These are phyloP conservation scores for Thripadectes ignobilis DNA, from an alignment of 2,797 vertebrate genomes.

Conservation along the genomic window DNA sequence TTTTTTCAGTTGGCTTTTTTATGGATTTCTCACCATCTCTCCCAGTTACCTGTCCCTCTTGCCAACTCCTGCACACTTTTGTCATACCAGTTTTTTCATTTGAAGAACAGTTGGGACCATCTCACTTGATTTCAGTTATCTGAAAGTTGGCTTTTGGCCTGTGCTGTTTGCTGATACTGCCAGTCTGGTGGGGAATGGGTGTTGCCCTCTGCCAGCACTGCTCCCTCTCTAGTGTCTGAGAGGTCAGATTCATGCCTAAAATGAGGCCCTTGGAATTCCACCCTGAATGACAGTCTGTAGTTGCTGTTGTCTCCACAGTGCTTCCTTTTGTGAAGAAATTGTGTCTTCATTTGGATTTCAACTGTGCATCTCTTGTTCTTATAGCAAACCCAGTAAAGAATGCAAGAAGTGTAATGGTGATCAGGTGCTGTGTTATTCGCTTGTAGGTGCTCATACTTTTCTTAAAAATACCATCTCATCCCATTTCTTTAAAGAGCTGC, in stretches of 20 bases:
- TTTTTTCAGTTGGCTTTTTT: neutral
- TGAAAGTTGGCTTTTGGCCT: neutral
- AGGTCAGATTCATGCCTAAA: neutral
- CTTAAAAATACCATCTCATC: neutral
- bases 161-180: neutral
- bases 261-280: neutral
- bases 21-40: neutral
- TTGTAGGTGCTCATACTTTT: slow-evolving; percentile 14
- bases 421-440: neutral
- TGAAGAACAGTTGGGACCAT: neutral
- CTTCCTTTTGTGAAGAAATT: neutral
- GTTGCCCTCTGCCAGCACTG: neutral
- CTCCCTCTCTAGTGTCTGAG: neutral
- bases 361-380: neutral
- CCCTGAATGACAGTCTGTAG: neutral
- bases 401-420: neutral
- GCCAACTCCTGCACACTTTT: neutral
- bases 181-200: neutral
- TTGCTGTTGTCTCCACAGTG: neutral
- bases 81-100: neutral
- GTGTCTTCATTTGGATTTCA: neutral
- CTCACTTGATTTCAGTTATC: neutral
- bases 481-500: neutral
- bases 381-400: neutral
- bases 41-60: neutral